Evolutionary conservation across 2,888 invertebrate genomes (phyloP).

Genomic region (Chydorus sphaericus): DNA sequence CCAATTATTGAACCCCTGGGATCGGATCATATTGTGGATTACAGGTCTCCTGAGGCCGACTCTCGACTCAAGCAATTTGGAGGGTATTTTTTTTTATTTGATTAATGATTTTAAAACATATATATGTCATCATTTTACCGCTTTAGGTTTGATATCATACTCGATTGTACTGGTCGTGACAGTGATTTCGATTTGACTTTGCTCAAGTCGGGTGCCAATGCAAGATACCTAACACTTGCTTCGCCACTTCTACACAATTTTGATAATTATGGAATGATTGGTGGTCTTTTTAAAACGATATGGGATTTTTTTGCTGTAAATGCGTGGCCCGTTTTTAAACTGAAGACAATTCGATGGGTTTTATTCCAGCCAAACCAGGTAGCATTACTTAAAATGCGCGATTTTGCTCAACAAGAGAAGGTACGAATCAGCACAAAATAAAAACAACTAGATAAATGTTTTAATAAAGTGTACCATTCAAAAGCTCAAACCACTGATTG

Average conservation of each 20-base stretch:
- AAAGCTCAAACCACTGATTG: constrained; percentile 57
- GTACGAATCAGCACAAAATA: constrained; percentile 4
- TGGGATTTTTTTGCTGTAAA: constrained; percentile 40
- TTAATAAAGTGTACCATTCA: too few relatives aligned
- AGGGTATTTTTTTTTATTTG: constrained; percentile 28
- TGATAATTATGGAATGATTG: constrained; percentile 54
- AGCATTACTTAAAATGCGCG: constrained; percentile 51
- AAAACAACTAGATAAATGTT: constrained; percentile 7
- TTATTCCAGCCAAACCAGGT: constrained; percentile 55
- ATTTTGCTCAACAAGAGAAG: constrained; percentile 29
- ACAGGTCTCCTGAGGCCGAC: constrained; percentile 45
- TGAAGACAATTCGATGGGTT: constrained; percentile 51
- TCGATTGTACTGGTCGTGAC: constrained; percentile 21
- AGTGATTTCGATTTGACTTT: constrained; percentile 1
- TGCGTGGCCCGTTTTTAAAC: constrained; percentile 27
- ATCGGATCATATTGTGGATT: constrained; percentile 58
- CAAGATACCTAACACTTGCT: constrained; percentile 61
- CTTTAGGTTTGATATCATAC: not conserved
- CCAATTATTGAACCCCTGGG: constrained; percentile 47
- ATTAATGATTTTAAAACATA: too few relatives aligned
- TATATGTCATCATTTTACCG: too few relatives aligned
- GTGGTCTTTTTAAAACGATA: constrained; percentile 46
- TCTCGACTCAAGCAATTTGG: constrained; percentile 43
- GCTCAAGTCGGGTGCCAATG: constrained; percentile 19
- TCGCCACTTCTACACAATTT: constrained; percentile 65